A percentile compares a stretch with the other conserved stretches of the same genome.
Conservation (phyloP, 2,113 vertebrate species). For the Bambusicola thoracicus region DNA sequence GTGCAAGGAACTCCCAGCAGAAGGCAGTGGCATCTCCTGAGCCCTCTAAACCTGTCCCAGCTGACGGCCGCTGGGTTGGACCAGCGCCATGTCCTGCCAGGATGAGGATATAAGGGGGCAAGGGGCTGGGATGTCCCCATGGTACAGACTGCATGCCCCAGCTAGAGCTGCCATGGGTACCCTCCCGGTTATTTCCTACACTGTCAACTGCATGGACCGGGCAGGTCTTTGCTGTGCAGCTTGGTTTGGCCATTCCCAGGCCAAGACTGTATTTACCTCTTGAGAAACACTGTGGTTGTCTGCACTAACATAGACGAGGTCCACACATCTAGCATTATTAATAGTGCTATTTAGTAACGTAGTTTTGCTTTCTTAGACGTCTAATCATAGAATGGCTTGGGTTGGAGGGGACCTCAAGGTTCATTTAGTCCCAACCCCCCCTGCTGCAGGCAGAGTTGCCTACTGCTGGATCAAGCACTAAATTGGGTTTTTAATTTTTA, state of each 20-base stretch:
- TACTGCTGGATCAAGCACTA: no score
- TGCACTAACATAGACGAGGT: neutral
- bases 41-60: neutral
- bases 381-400: neutral
- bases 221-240: neutral
- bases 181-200: neutral
- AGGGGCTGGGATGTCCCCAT: neutral
- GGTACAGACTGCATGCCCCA: neutral
- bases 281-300: neutral
- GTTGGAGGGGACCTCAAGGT: no score
- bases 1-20: neutral
- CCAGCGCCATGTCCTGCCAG: neutral
- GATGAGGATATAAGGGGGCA: rapidly evolving
- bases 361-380: neutral
- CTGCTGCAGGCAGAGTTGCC: no score
- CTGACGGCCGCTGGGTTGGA: neutral
- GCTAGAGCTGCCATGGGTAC: neutral
- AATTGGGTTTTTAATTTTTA: no score
- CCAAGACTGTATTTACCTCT: neutral
- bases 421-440: no score
- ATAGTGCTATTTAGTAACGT: neutral
- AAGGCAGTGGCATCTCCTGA: neutral
- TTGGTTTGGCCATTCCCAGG: neutral
- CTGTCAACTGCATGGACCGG: neutral
- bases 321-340: neutral